These are phyloP conservation scores for Scomber colias DNA, from an alignment of 2,113 vertebrate genomes.

Conservation along the genomic window DNA sequence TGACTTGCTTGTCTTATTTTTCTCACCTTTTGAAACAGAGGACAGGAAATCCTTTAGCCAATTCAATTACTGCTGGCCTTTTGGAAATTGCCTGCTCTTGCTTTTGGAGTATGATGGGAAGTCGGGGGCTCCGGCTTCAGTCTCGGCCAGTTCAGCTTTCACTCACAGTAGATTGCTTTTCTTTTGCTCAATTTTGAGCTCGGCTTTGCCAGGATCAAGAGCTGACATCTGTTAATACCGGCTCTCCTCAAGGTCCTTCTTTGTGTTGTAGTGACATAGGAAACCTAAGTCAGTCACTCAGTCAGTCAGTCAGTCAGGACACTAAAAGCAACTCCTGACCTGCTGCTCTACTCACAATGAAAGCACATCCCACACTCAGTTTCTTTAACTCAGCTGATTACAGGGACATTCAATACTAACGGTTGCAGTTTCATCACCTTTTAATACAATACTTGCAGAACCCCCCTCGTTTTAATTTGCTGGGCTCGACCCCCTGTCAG, in stretches of 20 bases:
- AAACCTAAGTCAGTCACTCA: too few relatives aligned
- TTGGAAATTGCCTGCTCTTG: slow-evolving; percentile 31
- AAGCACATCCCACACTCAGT: slow-evolving; percentile 14
- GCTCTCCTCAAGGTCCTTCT: slow-evolving; percentile 19
- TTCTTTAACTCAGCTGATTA: slow-evolving; percentile 22
- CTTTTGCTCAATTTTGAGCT: slow-evolving; percentile 22
- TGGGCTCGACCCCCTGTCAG: too few relatives aligned
- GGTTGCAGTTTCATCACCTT: slow-evolving; percentile 65
- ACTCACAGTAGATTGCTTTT: slow-evolving; percentile 14
- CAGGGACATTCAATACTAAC: slow-evolving; percentile 23
- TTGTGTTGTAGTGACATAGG: background rate
- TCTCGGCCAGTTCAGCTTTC: slow-evolving; percentile 18
- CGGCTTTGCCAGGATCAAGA: slow-evolving; percentile 16
- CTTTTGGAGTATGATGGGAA: slow-evolving; percentile 33
- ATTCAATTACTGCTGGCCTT: slow-evolving; percentile 46
- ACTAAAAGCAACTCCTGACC: too few relatives aligned
- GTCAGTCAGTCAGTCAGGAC: slow-evolving; percentile 2
- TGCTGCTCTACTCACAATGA: slow-evolving; percentile 19
- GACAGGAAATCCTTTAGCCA: slow-evolving; percentile 53
- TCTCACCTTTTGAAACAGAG: slow-evolving; percentile 38
- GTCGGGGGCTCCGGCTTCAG: background rate
- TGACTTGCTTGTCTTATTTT: slow-evolving; percentile 40
- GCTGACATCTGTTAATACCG: slow-evolving; percentile 1
- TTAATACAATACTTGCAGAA: slow-evolving; percentile 47
- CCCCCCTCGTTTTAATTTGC: slow-evolving; percentile 19